These are phyloP conservation scores for Champsocephalus gunnari DNA, from an alignment of 2,797 vertebrate genomes.

Conservation along the genomic window DNA sequence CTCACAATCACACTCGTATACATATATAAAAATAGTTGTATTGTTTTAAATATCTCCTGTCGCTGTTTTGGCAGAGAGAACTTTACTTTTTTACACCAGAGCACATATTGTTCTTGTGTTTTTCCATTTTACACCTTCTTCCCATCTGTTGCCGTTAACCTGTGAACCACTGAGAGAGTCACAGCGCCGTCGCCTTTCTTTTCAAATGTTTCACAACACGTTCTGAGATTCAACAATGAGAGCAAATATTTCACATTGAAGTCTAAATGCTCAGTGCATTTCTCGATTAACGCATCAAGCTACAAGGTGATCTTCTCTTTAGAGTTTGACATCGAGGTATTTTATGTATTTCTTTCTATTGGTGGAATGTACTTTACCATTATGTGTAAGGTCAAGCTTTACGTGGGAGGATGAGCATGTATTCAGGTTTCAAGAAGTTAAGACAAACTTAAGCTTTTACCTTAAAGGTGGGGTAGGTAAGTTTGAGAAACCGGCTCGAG, in stretches of 20 bases:
- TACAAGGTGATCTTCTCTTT: neutral
- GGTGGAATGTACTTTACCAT: neutral
- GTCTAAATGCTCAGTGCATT: neutral
- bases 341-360: neutral
- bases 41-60: neutral
- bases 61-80: neutral
- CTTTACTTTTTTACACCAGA: neutral
- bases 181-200: constrained; percentile 2
- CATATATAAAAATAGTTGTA: neutral
- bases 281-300: constrained; percentile 13
- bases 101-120: constrained; percentile 5
- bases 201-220: constrained; percentile 1
- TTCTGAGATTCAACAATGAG: no score
- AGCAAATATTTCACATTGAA: constrained; percentile 24
- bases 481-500: no score
- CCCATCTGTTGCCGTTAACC: constrained; percentile 47
- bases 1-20: neutral
- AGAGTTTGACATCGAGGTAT: neutral
- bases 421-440: constrained; percentile 5
- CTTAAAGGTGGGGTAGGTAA: no score
- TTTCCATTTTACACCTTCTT: constrained; percentile 27
- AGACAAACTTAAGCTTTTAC: neutral
- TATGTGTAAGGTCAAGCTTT: constrained; percentile 4
- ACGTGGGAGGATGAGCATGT: constrained; percentile 7
- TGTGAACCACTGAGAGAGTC: constrained; percentile 17